These are phyloP conservation scores for Papilio polyxenes DNA, from an alignment of 1,140 invertebrate genomes.

Conservation along the genomic window DNA sequence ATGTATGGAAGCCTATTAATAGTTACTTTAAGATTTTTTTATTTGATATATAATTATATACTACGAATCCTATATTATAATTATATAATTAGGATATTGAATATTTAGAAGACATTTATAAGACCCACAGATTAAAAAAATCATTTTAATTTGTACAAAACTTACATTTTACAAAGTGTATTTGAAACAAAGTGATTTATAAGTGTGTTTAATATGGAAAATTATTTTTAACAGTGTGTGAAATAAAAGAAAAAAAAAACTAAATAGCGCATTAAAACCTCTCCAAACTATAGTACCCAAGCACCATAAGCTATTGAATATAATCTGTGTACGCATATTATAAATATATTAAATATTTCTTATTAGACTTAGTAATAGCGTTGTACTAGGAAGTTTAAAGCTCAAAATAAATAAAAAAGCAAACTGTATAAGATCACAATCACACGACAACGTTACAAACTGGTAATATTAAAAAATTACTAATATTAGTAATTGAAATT, in stretches of 20 bases:
- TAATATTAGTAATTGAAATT: not conserved
- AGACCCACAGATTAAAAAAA: not conserved
- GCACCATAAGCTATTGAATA: slow-evolving; percentile 74
- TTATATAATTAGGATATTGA: not conserved
- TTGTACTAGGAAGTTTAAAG: slow-evolving; percentile 76
- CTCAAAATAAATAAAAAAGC: slow-evolving; percentile 69
- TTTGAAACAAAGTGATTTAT: not conserved
- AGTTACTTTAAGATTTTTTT: not conserved
- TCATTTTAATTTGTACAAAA: not conserved
- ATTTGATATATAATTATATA: not conserved
- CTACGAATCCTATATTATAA: not conserved
- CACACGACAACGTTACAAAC: slow-evolving; percentile 8
- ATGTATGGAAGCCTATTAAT: slow-evolving; percentile 24
- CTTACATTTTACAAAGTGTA: not conserved
- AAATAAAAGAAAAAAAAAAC: not conserved
- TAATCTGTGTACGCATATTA: slow-evolving; percentile 62
- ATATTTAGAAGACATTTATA: not conserved
- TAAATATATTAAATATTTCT: slow-evolving; percentile 52
- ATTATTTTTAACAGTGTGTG: not conserved
- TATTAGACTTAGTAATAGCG: slow-evolving; percentile 56
- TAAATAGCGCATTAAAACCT: slow-evolving; percentile 57
- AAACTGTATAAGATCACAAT: slow-evolving; percentile 40
- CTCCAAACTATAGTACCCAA: slow-evolving; percentile 70
- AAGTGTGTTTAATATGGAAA: not conserved
- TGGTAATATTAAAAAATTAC: not conserved